Percentiles rank a stretch among this genome's conserved stretches.
Evolutionary conservation across 2,113 vertebrate genomes (phyloP).

Genomic region (Myotis brandtii): DNA sequence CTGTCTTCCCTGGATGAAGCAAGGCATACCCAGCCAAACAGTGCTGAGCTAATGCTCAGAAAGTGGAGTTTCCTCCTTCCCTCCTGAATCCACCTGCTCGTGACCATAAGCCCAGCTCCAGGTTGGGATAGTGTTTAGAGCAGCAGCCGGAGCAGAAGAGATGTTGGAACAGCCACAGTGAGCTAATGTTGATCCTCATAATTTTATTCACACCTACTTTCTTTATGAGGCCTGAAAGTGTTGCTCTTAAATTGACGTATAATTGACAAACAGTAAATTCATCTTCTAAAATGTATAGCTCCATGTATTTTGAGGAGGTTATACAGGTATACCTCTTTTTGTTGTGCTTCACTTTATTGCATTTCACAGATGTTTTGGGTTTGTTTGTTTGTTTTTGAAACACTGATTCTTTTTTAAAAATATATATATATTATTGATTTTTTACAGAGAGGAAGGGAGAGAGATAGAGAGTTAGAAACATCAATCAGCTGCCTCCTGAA

Average conservation of each 20-base stretch:
- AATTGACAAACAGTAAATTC: constrained; percentile 20
- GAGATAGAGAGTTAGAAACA: too few species aligned
- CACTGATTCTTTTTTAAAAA: too few species aligned
- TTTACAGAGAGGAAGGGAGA: too few species aligned
- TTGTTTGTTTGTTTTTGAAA: too few species aligned
- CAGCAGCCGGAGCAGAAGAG: constrained; percentile 28
- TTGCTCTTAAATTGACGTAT: background rate
- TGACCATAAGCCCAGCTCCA: background rate
- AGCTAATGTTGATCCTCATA: background rate
- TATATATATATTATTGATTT: too few species aligned
- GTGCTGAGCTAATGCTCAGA: background rate
- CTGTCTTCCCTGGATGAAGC: background rate
- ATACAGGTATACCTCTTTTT: background rate
- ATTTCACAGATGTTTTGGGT: background rate
- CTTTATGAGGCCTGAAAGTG: background rate
- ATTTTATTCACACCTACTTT: background rate
- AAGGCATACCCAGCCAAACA: background rate
- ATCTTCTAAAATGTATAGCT: background rate
- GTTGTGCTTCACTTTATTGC: background rate
- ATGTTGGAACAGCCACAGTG: background rate
- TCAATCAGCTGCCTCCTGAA: too few species aligned
- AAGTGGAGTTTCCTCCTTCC: background rate
- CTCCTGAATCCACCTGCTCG: constrained; percentile 42
- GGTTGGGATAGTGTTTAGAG: background rate
- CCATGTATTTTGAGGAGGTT: background rate